These are phyloP conservation scores for Catocala fraxini DNA, from an alignment of 2,888 invertebrate genomes.

Conservation along the genomic window DNA sequence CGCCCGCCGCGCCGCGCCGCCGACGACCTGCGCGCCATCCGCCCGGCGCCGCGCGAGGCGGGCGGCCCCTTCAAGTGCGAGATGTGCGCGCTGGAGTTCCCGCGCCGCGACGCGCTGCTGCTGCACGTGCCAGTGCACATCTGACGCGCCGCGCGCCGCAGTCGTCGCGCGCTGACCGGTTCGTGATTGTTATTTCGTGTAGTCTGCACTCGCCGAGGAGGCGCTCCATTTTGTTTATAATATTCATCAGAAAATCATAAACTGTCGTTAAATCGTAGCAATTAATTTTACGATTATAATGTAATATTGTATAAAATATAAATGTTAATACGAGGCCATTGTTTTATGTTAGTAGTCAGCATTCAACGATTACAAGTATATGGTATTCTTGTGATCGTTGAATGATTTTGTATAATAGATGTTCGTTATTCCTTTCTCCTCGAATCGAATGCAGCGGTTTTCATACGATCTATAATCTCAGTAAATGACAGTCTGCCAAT, in stretches of 20 bases:
- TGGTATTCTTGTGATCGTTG: slow-evolving; percentile 43
- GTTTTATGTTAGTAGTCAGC: slow-evolving; percentile 33
- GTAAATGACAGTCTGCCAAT: neutral
- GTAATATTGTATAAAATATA: slow-evolving; percentile 36
- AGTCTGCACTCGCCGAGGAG: neutral
- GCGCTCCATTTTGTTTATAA: neutral
- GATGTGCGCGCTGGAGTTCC: slow-evolving; percentile 93
- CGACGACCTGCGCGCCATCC: slow-evolving; percentile 77
- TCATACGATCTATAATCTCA: slow-evolving; percentile 2
- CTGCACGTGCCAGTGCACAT: slow-evolving; percentile 94
- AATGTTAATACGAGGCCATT: slow-evolving; percentile 34
- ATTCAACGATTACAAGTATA: too few relatives aligned
- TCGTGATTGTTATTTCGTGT: too few relatives aligned
- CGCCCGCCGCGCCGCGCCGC: slow-evolving; percentile 78
- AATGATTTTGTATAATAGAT: slow-evolving; percentile 36
- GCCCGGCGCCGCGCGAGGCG: slow-evolving; percentile 61
- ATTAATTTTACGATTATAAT: slow-evolving; percentile 39
- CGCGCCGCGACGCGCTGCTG: slow-evolving; percentile 91
- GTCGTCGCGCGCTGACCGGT: too few relatives aligned
- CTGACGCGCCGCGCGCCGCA: slow-evolving; percentile 75
- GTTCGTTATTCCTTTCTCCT: slow-evolving; percentile 20
- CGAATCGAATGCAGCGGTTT: slow-evolving; percentile 4
- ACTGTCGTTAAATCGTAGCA: neutral
- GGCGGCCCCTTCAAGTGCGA: slow-evolving; percentile 92
- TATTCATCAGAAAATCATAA: neutral